These are phyloP conservation scores for Chymomyza costata DNA, from an alignment of 1,140 invertebrate genomes.

Conservation along the genomic window DNA sequence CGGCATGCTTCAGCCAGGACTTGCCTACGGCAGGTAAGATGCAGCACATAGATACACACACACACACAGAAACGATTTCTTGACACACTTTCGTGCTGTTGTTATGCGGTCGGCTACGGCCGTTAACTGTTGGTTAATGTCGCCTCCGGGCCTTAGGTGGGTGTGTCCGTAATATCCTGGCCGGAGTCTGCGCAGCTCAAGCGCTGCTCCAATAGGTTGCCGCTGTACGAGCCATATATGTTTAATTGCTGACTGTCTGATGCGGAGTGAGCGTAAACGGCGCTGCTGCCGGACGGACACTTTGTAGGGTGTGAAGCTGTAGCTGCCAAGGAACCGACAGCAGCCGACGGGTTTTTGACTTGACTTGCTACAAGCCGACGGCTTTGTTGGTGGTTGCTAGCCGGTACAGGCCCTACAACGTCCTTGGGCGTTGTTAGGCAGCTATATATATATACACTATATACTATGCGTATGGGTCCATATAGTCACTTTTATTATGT, in stretches of 20 bases:
- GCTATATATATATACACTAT: slow-evolving; percentile 24
- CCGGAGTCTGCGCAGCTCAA: slow-evolving; percentile 59
- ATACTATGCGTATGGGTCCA: not conserved
- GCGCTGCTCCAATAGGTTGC: slow-evolving; percentile 61
- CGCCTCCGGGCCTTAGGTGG: slow-evolving; percentile 29
- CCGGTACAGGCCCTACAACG: slow-evolving; percentile 8
- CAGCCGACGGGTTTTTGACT: too few relatives aligned
- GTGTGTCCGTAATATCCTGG: slow-evolving; percentile 38
- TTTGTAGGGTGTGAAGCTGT: slow-evolving; percentile 40
- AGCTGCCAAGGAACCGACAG: too few relatives aligned
- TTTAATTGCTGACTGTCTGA: slow-evolving; percentile 43
- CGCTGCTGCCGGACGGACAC: not conserved
- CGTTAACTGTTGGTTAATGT: slow-evolving; percentile 62
- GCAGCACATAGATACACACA: slow-evolving; percentile 44
- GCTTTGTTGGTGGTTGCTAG: slow-evolving; percentile 44
- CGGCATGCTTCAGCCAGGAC: slow-evolving; percentile 23
- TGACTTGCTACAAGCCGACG: too few relatives aligned
- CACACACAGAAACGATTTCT: slow-evolving; percentile 26
- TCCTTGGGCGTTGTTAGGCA: slow-evolving; percentile 39
- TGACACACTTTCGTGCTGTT: slow-evolving; percentile 54
- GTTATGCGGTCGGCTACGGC: slow-evolving; percentile 13
- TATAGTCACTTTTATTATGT: slow-evolving; percentile 2
- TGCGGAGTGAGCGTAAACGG: not conserved
- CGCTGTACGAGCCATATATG: slow-evolving; percentile 29
- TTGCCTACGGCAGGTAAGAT: slow-evolving; percentile 53